phyloP scores from a whole-genome alignment of 37 sponge, comb jelly and placozoan species.

The Haliclona indistincta region DNA sequence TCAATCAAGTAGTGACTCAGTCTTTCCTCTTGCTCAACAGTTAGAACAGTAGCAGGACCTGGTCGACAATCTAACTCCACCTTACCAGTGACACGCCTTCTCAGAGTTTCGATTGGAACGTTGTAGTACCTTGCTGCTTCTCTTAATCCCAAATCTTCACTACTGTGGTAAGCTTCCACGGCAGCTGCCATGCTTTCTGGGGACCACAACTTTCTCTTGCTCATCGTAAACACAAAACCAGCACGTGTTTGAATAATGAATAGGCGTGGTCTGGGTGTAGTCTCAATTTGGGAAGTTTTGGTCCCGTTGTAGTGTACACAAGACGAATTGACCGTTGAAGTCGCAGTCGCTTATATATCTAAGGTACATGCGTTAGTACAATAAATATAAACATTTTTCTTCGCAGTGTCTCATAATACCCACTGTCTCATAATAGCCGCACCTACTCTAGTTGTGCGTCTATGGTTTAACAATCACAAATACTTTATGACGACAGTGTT shows the following conservation, averaged over 20 bases:
- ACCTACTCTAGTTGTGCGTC: conserved; percentile 37
- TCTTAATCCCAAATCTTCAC: conserved; percentile 28
- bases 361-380: too few species aligned
- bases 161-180: conserved; percentile 5
- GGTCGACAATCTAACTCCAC: conserved; percentile 16
- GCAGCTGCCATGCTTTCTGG: conserved; percentile 40
- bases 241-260: not conserved
- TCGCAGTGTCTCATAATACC: conserved; percentile 29
- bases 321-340: too few species aligned
- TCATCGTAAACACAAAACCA: conserved; percentile 5
- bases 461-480: too few species aligned
- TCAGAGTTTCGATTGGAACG: conserved; percentile 15
- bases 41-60: conserved; percentile 20
- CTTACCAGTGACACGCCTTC: conserved; percentile 7
- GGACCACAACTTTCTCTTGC: conserved; percentile 44
- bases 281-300: too few species aligned
- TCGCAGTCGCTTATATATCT: too few species aligned
- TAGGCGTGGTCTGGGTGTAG: too few species aligned
- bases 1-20: not conserved
- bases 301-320: too few species aligned
- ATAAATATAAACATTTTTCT: too few species aligned
- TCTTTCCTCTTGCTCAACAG: conserved; percentile 9
- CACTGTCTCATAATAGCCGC: conserved; percentile 29
- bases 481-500: too few species aligned
- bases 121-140: conserved; percentile 5